Base-by-base conservation (phyloP, 2,797 vertebrate species). In the Anolis apletophallus region DNA sequence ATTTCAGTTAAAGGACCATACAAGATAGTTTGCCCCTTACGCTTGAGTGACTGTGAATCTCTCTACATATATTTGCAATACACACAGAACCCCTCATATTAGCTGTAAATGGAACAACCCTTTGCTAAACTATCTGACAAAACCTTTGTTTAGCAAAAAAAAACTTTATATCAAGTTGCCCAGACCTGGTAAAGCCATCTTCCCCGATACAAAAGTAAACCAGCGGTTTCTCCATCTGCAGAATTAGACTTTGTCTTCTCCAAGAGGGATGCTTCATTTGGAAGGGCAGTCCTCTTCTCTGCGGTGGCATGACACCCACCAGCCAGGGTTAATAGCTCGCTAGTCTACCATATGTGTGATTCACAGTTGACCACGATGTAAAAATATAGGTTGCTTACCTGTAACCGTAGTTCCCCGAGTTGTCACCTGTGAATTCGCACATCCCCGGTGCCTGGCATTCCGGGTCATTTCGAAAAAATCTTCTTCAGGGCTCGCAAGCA, bases 181-280 rank as follows among this genome's bases (percentile, higher is more conserved):
- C 88, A 88, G 92, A 81, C 87, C 93, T 93, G 89, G 59, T 64
- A 86, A 90, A 90, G 80, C 85, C 87, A 57, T 84, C 84, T 85
- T 59, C 34, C 80, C 88, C 13, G 71, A 59, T 78, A 64, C 12
- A 87, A 72, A 36, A 0, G 5, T 3, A 46, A 13, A 76, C 12
- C 52, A 84, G 85, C 32, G 3, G 23, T 29, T 90, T 69, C 87
- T 90, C 36, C 52, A n/a, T 72, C 71, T 80, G n/a, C 29, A 50
- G 5, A 1, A 1, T 17, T 71, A 78, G 88, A 36, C 34, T 23
- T 14, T 46, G n/a, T n/a, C n/a, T n/a, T n/a, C n/a, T n/a, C n/a
- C n/a, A n/a, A n/a, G n/a, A n/a, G n/a, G n/a, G n/a, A n/a, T n/a
- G n/a, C n/a, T n/a, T n/a, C n/a, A n/a, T n/a, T n/a, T n/a, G n/a